Conservation (phyloP, 2,888 invertebrate species). For the Erannis defoliaria region DNA sequence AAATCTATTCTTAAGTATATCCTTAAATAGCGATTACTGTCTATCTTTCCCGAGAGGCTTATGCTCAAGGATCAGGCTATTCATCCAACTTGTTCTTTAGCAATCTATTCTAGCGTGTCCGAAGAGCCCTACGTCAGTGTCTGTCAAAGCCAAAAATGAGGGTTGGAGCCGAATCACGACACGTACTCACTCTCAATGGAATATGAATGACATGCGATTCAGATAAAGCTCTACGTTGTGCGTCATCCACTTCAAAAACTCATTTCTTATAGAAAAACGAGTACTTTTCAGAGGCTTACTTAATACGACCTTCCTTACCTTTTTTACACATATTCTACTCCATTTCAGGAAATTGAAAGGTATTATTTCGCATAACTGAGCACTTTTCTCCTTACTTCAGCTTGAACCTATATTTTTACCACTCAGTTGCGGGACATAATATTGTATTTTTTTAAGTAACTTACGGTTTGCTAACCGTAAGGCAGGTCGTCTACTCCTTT, state of each 20-base stretch:
- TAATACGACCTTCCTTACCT: too few relatives aligned
- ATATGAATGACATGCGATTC: slow-evolving; percentile 14
- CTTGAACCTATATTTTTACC: too few relatives aligned
- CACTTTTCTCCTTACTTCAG: too few relatives aligned
- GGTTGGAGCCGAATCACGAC: neutral
- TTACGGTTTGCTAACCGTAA: too few relatives aligned
- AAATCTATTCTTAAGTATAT: too few relatives aligned
- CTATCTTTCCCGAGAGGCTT: neutral
- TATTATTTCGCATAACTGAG: too few relatives aligned
- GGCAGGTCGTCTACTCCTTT: too few relatives aligned
- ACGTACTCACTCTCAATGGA: neutral
- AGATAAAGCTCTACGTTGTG: slow-evolving; percentile 1
- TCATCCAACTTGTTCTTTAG: slow-evolving; percentile 5
- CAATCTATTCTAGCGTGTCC: slow-evolving; percentile 8
- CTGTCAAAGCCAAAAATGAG: slow-evolving; percentile 30
- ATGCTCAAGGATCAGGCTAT: neutral
- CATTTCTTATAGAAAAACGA: neutral
- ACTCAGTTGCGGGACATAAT: too few relatives aligned
- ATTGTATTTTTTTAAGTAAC: too few relatives aligned
- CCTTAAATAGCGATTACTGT: neutral
- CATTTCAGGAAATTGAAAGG: too few relatives aligned
- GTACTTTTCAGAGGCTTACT: neutral
- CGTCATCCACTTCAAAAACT: neutral
- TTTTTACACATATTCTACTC: too few relatives aligned
- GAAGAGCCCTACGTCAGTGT: slow-evolving; percentile 14